Evolutionary conservation across 2,888 invertebrate species (phyloP), one percentile per base, ranked within the genome.

Genomic region (Pegoplata infirma): DNA sequence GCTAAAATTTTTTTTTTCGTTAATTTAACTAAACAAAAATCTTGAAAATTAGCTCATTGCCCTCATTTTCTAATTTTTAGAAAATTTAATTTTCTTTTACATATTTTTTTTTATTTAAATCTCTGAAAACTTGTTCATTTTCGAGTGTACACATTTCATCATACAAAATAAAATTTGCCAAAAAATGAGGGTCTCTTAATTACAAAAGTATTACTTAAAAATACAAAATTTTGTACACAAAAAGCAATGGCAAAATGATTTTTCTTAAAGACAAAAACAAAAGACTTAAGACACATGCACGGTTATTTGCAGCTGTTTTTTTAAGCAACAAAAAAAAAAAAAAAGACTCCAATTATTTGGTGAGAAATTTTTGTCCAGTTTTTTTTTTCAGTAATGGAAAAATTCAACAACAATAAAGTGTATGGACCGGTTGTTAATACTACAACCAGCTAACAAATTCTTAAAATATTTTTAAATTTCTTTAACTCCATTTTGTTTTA

Each of bases 301-400:
- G 56, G 36, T 53, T 56, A 71, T 79, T 71, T 79, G 79, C 79
- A 79, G 79, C 79, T 79, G 79, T 71, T 69, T 63, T 73, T 14
- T n/a, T n/a, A n/a, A n/a, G n/a, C n/a, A 14, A 67, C 49, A 40
- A 21, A 40, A 51, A 44, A 44, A 58, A 19, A 23, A 63, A 66
- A 6, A 16, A 59, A 69, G 67, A 46, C 58, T 28, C 36, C 71
- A 61, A 69, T 76, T 69, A 63, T 76, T 76, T 76, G 63, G 68
- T 64, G 63, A 69, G 75, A 76, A 64, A 46, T 69, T 63, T 69
- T 44, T 68, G 63, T 56, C 49, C 68, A 76, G 68, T 68, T 76
- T 68, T 72, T 7, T 32, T 40, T 68, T 59, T 3, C 40, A 64
- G 53, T 53, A 71, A 58, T 73, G 25, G 28, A 46, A 59, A 61